Conservation (phyloP, 30 jellyfish, hydroid and myxozoan species). For the Sanderia malayensis region DNA sequence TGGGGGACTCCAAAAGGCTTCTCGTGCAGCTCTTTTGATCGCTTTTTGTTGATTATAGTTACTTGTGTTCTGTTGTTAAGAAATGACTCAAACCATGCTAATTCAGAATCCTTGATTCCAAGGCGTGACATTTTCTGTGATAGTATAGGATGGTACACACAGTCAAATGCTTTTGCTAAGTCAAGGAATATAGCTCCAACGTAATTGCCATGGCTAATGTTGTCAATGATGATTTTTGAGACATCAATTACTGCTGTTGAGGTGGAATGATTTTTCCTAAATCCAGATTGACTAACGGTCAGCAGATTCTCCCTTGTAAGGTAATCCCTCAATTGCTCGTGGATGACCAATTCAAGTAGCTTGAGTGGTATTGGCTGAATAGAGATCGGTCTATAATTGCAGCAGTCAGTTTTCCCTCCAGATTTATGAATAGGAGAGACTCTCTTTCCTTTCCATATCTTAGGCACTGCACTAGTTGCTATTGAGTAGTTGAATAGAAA, state of each 20-base stretch:
- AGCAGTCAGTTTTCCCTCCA: not conserved
- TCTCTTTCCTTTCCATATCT: conserved; percentile 11
- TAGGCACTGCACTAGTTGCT: conserved; percentile 10
- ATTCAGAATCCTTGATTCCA: conserved; percentile 18
- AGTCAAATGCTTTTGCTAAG: conserved; percentile 35
- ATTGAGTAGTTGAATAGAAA: conserved; percentile 7
- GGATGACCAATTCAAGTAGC: not conserved
- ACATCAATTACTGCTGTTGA: conserved; percentile 22
- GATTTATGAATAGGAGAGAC: not conserved
- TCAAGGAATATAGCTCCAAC: conserved; percentile 33
- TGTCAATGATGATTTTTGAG: not conserved
- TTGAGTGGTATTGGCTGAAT: not conserved
- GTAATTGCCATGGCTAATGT: not conserved
- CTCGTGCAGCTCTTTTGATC: conserved; percentile 24
- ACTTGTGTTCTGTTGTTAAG: conserved; percentile 23
- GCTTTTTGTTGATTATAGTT: conserved; percentile 11
- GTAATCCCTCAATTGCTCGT: not conserved
- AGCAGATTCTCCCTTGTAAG: not conserved
- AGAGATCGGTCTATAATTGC: not conserved
- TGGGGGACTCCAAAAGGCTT: conserved; percentile 25
- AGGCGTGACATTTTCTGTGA: not conserved
- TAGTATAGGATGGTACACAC: conserved; percentile 18
- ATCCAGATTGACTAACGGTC: not conserved
- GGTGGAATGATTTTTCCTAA: conserved; percentile 8
- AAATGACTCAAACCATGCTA: conserved; percentile 25